A percentile compares a stretch with the other conserved stretches of the same genome.
Conservation (phyloP, 2,888 invertebrate species). For the Heliconius ismenius region DNA sequence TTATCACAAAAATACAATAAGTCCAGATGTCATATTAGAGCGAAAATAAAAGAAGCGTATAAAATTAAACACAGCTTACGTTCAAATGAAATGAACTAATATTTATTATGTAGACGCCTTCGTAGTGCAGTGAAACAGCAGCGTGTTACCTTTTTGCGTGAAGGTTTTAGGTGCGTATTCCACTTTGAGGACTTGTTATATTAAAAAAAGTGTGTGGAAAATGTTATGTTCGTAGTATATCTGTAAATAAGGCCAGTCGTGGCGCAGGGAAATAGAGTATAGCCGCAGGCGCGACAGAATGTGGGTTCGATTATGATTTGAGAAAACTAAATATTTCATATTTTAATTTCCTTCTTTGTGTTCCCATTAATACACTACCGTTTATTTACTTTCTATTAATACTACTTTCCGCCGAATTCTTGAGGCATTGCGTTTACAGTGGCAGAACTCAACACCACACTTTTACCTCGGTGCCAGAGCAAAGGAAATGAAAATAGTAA, state of each 20-base stretch:
- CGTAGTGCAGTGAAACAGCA: neutral
- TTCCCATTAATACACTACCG: too few species aligned
- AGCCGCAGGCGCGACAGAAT: neutral
- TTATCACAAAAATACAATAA: constrained; percentile 26
- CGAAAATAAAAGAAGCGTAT: constrained; percentile 33
- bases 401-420: too few species aligned
- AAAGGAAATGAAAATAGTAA: too few species aligned
- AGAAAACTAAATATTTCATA: neutral
- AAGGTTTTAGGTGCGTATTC: neutral
- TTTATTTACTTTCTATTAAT: too few species aligned
- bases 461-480: too few species aligned
- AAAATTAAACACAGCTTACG: constrained; percentile 17
- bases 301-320: neutral
- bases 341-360: neutral
- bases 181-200: neutral
- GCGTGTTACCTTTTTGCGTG: neutral
- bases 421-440: too few species aligned
- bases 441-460: too few species aligned
- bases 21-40: constrained; percentile 32
- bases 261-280: neutral
- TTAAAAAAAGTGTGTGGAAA: neutral
- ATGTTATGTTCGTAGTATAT: neutral
- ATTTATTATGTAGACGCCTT: neutral
- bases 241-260: neutral
- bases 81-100: constrained; percentile 10